Evolutionary conservation across 2,888 invertebrate genomes (phyloP).

Genomic region (Hanleya hanleyi): DNA sequence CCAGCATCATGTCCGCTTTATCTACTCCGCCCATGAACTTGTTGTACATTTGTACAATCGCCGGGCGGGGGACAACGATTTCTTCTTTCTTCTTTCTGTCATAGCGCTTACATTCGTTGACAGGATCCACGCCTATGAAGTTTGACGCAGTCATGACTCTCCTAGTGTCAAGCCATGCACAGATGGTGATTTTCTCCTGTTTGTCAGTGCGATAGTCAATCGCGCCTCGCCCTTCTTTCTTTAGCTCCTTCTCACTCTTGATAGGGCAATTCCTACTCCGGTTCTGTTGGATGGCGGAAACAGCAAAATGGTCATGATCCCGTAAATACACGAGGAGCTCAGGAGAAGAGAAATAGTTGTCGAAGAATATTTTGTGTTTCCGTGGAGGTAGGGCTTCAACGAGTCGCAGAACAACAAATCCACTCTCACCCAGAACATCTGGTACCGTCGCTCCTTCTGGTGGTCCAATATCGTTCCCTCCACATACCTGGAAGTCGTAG

Average conservation of each 20-base stretch:
- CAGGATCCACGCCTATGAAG: constrained; percentile 11
- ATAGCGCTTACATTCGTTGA: constrained; percentile 6
- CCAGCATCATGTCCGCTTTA: constrained; percentile 18
- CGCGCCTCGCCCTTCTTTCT: not conserved
- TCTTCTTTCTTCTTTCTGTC: constrained; percentile 12
- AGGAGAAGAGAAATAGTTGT: constrained; percentile 19
- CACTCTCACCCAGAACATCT: constrained; percentile 25
- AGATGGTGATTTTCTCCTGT: not conserved
- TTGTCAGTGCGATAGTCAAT: not conserved
- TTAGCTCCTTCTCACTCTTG: constrained; percentile 6
- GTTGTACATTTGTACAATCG: constrained; percentile 15
- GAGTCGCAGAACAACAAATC: constrained; percentile 23
- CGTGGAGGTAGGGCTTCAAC: constrained; percentile 12
- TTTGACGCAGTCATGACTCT: constrained; percentile 16
- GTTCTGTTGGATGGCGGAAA: not conserved
- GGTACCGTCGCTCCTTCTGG: not conserved
- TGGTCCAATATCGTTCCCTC: constrained; percentile 18
- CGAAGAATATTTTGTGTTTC: constrained; percentile 33
- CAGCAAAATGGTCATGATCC: not conserved
- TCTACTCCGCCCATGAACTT: constrained; percentile 25
- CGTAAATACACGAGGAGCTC: not conserved
- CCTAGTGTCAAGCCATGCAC: constrained; percentile 15
- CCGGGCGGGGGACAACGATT: constrained; percentile 9
- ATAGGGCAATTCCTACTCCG: not conserved
- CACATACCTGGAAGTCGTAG: constrained; percentile 35